Percentiles rank a stretch among this genome's conserved stretches.
Conservation (phyloP, 2,888 invertebrate species). For the Agonum fuliginosum region DNA sequence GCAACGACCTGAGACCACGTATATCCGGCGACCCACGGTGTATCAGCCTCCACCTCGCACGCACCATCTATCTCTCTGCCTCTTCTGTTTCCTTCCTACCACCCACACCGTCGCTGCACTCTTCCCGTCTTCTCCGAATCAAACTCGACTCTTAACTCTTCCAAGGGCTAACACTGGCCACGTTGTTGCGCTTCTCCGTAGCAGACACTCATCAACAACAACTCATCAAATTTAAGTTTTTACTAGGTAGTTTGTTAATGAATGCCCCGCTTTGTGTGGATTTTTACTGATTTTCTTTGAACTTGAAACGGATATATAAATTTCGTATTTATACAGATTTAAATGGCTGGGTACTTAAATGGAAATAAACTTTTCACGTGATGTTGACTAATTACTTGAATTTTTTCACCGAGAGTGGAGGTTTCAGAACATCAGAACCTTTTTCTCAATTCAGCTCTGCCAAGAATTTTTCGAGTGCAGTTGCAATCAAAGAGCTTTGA, state of each 20-base stretch:
- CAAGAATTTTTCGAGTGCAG: slow-evolving; percentile 38
- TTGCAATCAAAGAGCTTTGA: slow-evolving; percentile 26
- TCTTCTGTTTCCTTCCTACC: slow-evolving; percentile 50
- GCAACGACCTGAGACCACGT: slow-evolving; percentile 57
- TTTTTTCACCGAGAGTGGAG: slow-evolving; percentile 8
- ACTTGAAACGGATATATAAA: slow-evolving; percentile 56
- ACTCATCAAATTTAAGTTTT: slow-evolving; percentile 53
- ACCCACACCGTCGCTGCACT: background rate
- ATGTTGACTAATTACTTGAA: slow-evolving; percentile 44
- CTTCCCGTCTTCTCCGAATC: slow-evolving; percentile 15
- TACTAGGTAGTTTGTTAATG: slow-evolving; percentile 50
- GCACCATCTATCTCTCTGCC: slow-evolving; percentile 15
- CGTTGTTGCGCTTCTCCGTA: slow-evolving; percentile 19
- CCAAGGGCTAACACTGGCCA: slow-evolving; percentile 8
- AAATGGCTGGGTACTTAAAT: slow-evolving; percentile 45
- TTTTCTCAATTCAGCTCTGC: slow-evolving; percentile 32
- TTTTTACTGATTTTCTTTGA: slow-evolving; percentile 55
- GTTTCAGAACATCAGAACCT: slow-evolving; percentile 17
- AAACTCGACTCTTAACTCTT: background rate
- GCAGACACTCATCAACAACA: background rate
- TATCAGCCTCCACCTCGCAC: slow-evolving; percentile 49
- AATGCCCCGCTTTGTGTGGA: slow-evolving; percentile 36
- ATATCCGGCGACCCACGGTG: slow-evolving; percentile 56
- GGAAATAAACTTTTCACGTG: slow-evolving; percentile 42
- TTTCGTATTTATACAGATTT: slow-evolving; percentile 41